Conservation (phyloP, 2,888 invertebrate species). For the Archaeoteleia sp. region DNA sequence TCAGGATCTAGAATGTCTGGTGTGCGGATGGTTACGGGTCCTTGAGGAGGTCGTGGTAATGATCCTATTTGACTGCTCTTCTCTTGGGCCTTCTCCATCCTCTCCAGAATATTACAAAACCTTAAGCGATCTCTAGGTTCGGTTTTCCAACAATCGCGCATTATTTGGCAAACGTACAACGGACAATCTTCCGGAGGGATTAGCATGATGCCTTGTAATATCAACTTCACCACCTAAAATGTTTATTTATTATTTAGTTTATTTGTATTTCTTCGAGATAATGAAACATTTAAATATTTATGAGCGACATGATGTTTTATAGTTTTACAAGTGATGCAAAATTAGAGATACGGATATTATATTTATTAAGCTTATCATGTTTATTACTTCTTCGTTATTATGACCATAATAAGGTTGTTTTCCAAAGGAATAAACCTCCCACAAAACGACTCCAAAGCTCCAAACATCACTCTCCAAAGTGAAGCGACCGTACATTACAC, state of each 20-base stretch:
- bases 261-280: too few relatives aligned
- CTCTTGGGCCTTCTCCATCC: conserved; percentile 76
- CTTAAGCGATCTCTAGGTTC: conserved; percentile 86
- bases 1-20: conserved; percentile 79
- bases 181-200: conserved; percentile 88
- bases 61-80: conserved; percentile 62
- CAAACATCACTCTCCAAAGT: conserved; percentile 94
- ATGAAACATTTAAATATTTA: too few relatives aligned
- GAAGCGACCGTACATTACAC: conserved; percentile 91
- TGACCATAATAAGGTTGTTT: conserved; percentile 95
- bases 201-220: conserved; percentile 86
- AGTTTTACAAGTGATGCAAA: too few relatives aligned
- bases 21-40: conserved; percentile 75
- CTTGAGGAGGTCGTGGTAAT: conserved; percentile 77
- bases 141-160: conserved; percentile 87
- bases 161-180: conserved; percentile 82
- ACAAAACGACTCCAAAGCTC: conserved; percentile 94
- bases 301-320: too few relatives aligned
- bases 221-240: conserved; percentile 82
- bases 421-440: conserved; percentile 96
- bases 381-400: conserved; percentile 85
- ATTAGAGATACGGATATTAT: too few relatives aligned
- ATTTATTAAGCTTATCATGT: not conserved
- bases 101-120: conserved; percentile 83
- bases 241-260: too few relatives aligned